Evolutionary conservation across 2,113 vertebrate genomes (phyloP).

Genomic region (Pseudolaguvia tuberculata): DNA sequence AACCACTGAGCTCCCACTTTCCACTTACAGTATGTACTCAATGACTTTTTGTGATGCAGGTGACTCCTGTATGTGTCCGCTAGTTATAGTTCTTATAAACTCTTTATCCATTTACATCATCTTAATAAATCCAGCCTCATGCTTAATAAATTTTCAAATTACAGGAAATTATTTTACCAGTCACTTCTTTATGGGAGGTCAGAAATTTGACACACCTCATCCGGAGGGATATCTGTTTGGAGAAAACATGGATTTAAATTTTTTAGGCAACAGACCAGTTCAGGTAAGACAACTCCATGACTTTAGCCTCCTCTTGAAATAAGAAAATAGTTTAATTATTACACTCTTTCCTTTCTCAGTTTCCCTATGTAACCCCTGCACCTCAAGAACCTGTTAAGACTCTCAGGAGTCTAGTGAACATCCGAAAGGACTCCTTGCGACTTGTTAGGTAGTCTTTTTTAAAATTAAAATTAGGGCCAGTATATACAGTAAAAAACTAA

Average conservation of each 20-base stretch:
- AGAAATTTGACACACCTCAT: slow-evolving; percentile 97
- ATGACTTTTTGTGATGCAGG: too few relatives aligned
- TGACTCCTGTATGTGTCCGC: too few relatives aligned
- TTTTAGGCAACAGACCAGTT: slow-evolving; percentile 93
- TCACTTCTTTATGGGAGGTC: slow-evolving; percentile 98
- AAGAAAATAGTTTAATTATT: not conserved
- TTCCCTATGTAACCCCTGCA: slow-evolving; percentile 93
- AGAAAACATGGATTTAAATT: slow-evolving; percentile 98
- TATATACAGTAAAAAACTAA: not conserved
- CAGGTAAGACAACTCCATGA: slow-evolving; percentile 69
- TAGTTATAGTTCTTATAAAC: too few relatives aligned
- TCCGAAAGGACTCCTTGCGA: slow-evolving; percentile 96
- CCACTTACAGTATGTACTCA: too few relatives aligned
- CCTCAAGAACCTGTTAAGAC: slow-evolving; percentile 96
- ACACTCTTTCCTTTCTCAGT: slow-evolving; percentile 62
- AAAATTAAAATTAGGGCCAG: too few relatives aligned
- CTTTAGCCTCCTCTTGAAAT: not conserved
- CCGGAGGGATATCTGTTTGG: slow-evolving; percentile 98
- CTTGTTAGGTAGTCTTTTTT: slow-evolving; percentile 84
- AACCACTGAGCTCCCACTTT: too few relatives aligned
- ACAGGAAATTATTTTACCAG: slow-evolving; percentile 98
- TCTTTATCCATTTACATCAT: not conserved
- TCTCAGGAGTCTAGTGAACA: slow-evolving; percentile 92
- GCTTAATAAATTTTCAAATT: slow-evolving; percentile 23
- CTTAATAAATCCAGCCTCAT: not conserved